phyloP scores from a whole-genome alignment of 2,888 invertebrate genomes.

The Aricia artaxerxes region DNA sequence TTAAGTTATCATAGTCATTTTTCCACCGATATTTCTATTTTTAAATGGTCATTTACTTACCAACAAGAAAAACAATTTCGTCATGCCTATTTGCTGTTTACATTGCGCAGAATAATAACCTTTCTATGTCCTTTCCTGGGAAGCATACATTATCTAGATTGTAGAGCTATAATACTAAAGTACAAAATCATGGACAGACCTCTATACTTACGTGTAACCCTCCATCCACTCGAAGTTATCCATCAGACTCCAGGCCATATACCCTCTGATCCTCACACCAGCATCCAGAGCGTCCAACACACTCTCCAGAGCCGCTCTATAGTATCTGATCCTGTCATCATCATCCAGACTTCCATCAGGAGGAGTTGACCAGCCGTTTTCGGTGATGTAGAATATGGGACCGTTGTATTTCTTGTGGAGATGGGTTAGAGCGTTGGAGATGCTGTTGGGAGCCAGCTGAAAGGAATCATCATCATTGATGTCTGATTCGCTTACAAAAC shows the following conservation, averaged over 20 bases:
- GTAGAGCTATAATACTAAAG: too few species aligned
- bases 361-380: slow-evolving; percentile 80
- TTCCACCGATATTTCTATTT: too few species aligned
- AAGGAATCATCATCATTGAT: background rate
- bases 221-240: slow-evolving; percentile 84
- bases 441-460: slow-evolving; percentile 22
- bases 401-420: slow-evolving; percentile 50
- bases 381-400: slow-evolving; percentile 69
- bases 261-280: slow-evolving; percentile 73
- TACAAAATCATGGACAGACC: too few species aligned
- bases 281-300: slow-evolving; percentile 67
- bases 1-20: too few species aligned
- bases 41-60: too few species aligned
- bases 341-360: slow-evolving; percentile 61
- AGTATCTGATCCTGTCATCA: slow-evolving; percentile 57
- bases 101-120: too few species aligned
- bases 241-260: slow-evolving; percentile 82
- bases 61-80: too few species aligned
- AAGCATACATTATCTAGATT: too few species aligned
- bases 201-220: slow-evolving; percentile 77
- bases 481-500: too few species aligned
- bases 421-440: background rate
- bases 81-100: too few species aligned
- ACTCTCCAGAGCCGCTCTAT: slow-evolving; percentile 67
- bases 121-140: too few species aligned